phyloP scores from a whole-genome alignment of 2,888 invertebrate genomes.

The Athalia rosae region DNA sequence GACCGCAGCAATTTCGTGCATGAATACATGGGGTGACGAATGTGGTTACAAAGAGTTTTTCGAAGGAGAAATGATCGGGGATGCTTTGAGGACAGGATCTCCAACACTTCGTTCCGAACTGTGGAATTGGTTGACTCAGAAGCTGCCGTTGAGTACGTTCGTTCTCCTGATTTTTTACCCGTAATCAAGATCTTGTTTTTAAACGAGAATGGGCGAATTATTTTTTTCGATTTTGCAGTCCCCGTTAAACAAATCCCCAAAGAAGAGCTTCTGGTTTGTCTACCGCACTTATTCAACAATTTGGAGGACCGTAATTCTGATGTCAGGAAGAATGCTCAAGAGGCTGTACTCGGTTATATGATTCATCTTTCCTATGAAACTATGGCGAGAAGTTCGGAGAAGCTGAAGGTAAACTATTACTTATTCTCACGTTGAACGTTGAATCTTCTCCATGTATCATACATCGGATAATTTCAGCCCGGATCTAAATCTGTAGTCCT shows the following conservation, averaged over 20 bases:
- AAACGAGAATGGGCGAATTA: constrained; percentile 14
- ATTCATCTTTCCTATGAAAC: constrained; percentile 90
- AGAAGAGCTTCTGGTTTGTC: constrained; percentile 86
- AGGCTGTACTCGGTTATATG: constrained; percentile 94
- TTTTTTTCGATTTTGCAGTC: constrained; percentile 70
- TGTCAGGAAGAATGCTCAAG: constrained; percentile 92
- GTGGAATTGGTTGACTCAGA: constrained; percentile 90
- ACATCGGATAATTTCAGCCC: constrained; percentile 74
- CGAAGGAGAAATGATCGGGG: constrained; percentile 92
- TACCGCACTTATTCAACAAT: constrained; percentile 86
- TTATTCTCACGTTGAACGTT: background rate
- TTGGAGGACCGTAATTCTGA: constrained; percentile 94
- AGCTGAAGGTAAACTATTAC: constrained; percentile 80
- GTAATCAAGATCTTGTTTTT: background rate
- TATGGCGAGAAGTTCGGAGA: constrained; percentile 85
- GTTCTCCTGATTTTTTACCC: background rate
- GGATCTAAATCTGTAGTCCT: constrained; percentile 86
- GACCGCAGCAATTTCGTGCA: constrained; percentile 86
- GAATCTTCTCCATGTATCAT: constrained; percentile 44
- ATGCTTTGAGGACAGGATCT: constrained; percentile 90
- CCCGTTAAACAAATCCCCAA: constrained; percentile 84
- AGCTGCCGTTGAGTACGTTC: constrained; percentile 81
- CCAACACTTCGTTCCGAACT: constrained; percentile 88
- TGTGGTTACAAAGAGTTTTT: constrained; percentile 88
- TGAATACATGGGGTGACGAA: constrained; percentile 89